Base-by-base conservation (phyloP, 1,140 invertebrate genomes). In the Mya arenaria region DNA sequence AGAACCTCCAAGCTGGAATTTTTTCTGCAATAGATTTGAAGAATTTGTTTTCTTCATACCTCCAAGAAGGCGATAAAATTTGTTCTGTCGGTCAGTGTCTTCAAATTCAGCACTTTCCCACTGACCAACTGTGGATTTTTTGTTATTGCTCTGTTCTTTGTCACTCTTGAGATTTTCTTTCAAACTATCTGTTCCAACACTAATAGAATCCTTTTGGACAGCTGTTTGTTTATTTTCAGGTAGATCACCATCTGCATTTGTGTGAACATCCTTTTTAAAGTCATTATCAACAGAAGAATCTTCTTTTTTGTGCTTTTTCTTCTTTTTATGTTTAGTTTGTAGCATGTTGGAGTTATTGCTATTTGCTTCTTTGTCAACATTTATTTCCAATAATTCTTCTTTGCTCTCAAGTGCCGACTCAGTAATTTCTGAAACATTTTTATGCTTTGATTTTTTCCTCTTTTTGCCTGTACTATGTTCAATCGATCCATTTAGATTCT, bases 51-150 rank as follows among this genome's bases (percentile, higher is more conserved):
- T 86, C 62, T 87, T 88, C 39, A 83, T 77, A 36, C 87, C 87
- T 39, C 87, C 87, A 15, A 88, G 39, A n/a, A 88, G 78, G 44
- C 82, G 52, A 0, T 86, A 55, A 68, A 88, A 88, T 73, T 88
- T 88, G 23, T 84, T 84, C 69, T 85, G 82, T 39, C 87, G 63
- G 0, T 87, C 77, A n/a, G 30, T 66, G 52, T 65, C 79, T 32
- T 78, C 83, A 58, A 88, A 85, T 32, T 83, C 58, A 30, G 68
- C 77, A 23, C 66, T 48, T 41, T 62, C 55, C 87, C 87, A 88
- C 39, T 88, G 85, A 39, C 84, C 81, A 25, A 63, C 28, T n/a
- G n/a, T n/a, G n/a, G n/a, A n/a, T n/a, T n/a, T 63, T 48, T 36
- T 34, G 0, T 56, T 44, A 41, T 69, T 28, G 5, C 28, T 56